phyloP scores from a whole-genome alignment of 2,113 vertebrate species.

The Laticauda colubrina region DNA sequence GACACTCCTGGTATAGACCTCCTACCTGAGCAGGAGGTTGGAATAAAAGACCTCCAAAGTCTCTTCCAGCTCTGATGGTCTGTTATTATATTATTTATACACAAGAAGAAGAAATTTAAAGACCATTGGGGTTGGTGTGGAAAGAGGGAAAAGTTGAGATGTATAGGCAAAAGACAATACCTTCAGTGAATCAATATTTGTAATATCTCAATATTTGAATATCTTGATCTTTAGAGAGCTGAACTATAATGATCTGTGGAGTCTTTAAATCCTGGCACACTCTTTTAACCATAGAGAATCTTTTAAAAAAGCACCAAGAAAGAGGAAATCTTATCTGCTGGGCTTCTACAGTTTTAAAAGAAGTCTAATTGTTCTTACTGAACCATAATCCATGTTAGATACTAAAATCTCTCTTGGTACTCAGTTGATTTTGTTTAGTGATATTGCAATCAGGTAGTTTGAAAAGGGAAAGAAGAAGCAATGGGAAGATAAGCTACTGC shows the following conservation, averaged over 20 bases:
- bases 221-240: background rate
- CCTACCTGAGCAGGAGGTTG: too few species aligned
- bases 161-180: background rate
- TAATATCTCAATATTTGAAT: background rate
- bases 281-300: background rate
- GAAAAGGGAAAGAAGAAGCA: background rate
- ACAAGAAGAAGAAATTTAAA: background rate
- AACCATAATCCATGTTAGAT: background rate
- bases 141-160: background rate
- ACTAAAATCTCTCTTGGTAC: background rate
- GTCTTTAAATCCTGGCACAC: background rate
- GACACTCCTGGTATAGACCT: too few species aligned
- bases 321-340: background rate
- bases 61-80: too few species aligned
- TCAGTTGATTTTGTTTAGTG: background rate
- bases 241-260: background rate
- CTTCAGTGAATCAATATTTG: background rate
- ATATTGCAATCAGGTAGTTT: background rate
- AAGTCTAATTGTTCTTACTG: background rate
- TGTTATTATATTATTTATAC: background rate
- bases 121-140: background rate
- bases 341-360: background rate
- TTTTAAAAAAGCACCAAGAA: background rate
- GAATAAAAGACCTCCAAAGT: too few species aligned
- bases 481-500: too few species aligned